These are phyloP conservation scores for Deilephila elpenor DNA, from an alignment of 2,888 invertebrate species.

Conservation along the genomic window DNA sequence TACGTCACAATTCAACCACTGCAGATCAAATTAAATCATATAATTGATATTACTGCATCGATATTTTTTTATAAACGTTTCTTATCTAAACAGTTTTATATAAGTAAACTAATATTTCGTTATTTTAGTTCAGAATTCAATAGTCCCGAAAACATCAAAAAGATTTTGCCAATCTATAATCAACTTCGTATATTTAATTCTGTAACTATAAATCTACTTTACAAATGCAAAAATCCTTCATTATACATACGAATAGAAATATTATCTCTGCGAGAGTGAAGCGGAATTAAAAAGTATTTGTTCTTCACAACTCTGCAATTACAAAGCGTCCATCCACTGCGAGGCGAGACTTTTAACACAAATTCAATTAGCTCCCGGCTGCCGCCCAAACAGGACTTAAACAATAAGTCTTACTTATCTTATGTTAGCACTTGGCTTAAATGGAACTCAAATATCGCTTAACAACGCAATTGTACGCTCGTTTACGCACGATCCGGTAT, in stretches of 20 bases:
- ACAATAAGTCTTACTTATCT: constrained; percentile 47
- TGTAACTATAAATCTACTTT: background rate
- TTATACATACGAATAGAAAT: background rate
- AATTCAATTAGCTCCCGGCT: constrained; percentile 2
- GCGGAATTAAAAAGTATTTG: background rate
- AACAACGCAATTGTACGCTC: constrained; percentile 26
- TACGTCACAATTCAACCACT: too few relatives aligned
- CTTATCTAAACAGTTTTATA: too few relatives aligned
- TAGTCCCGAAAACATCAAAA: too few relatives aligned
- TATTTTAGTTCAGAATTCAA: too few relatives aligned
- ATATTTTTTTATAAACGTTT: too few relatives aligned
- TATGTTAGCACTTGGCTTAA: constrained; percentile 43
- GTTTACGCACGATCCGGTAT: constrained; percentile 29
- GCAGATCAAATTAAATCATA: too few relatives aligned
- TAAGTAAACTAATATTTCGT: too few relatives aligned
- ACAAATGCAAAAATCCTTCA: background rate
- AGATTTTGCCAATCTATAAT: too few relatives aligned
- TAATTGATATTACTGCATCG: too few relatives aligned
- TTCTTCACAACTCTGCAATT: constrained; percentile 6
- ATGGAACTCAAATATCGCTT: constrained; percentile 32
- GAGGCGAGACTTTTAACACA: background rate
- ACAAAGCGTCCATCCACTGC: background rate
- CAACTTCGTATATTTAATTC: background rate
- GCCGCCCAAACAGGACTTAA: constrained; percentile 28
- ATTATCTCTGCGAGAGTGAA: background rate